These are phyloP conservation scores for Alviniconcha marisindica DNA, from an alignment of 1,140 invertebrate species.

Conservation along the genomic window DNA sequence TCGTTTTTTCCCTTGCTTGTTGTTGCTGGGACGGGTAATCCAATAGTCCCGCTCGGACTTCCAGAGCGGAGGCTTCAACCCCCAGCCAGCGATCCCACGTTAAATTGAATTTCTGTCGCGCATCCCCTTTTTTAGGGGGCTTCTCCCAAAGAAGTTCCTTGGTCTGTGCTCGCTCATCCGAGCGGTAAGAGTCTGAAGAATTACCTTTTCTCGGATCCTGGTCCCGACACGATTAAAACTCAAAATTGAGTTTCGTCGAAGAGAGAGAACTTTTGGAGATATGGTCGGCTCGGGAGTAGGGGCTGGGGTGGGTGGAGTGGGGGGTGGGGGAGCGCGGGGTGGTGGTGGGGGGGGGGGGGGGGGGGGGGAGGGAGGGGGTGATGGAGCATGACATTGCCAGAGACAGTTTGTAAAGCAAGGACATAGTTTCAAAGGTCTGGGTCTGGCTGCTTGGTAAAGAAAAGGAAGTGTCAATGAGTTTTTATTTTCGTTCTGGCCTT, in stretches of 20 bases:
- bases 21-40: constrained; percentile 36
- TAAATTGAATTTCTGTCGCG: constrained; percentile 11
- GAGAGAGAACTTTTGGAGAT: neutral
- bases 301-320: neutral
- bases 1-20: neutral
- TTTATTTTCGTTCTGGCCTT: too few relatives aligned
- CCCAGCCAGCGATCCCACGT: constrained; percentile 23
- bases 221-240: constrained; percentile 41
- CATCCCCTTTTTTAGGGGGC: neutral
- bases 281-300: neutral
- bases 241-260: constrained; percentile 41
- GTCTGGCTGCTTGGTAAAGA: too few relatives aligned
- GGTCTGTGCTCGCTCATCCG: neutral
- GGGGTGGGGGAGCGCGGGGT: neutral
- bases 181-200: constrained; percentile 29
- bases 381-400: neutral
- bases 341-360: neutral
- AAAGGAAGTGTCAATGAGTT: too few relatives aligned
- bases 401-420: too few relatives aligned
- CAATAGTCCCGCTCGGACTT: constrained; percentile 13
- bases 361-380: neutral
- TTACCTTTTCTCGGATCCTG: constrained; percentile 38
- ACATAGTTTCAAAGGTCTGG: too few relatives aligned
- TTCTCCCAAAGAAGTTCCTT: constrained; percentile 23
- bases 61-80: neutral